phyloP scores from a whole-genome alignment of 1,140 invertebrate genomes.

The Conus ventricosus region DNA sequence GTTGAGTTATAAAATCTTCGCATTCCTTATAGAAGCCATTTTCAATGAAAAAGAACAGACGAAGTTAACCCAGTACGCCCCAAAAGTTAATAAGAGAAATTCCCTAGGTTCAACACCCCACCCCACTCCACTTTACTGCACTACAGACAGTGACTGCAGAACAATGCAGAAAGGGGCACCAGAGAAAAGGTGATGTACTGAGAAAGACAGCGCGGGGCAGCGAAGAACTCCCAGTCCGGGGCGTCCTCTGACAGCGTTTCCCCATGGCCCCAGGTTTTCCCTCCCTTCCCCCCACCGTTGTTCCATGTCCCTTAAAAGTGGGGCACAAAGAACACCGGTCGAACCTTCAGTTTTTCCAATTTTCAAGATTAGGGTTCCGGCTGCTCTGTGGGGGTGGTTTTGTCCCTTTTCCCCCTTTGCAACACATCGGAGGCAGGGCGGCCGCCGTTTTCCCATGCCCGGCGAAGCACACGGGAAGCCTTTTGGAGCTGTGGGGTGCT shows the following conservation, averaged over 20 bases:
- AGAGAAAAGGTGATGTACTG: constrained; percentile 2
- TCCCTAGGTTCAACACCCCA: too few species aligned
- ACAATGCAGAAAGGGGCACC: neutral
- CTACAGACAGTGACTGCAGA: neutral
- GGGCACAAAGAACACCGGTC: neutral
- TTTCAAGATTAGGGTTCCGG: neutral
- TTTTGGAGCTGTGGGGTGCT: neutral
- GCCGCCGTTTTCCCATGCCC: neutral
- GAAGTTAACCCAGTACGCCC: too few species aligned
- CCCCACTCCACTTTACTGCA: too few species aligned
- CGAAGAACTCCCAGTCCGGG: constrained; percentile 15
- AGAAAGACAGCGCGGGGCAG: constrained; percentile 16
- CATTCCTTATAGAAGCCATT: too few species aligned
- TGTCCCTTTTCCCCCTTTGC: neutral
- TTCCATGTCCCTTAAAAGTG: neutral
- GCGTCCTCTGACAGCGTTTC: constrained; percentile 2
- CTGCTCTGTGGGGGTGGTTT: neutral
- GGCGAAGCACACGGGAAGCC: neutral
- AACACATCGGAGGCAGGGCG: too few species aligned
- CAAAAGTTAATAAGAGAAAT: too few species aligned
- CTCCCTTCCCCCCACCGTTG: neutral
- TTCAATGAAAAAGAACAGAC: too few species aligned
- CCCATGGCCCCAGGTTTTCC: neutral
- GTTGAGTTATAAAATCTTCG: too few species aligned
- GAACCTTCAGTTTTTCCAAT: neutral